phyloP scores from a whole-genome alignment of 2,888 invertebrate genomes.

The Notodonta dromedarius region DNA sequence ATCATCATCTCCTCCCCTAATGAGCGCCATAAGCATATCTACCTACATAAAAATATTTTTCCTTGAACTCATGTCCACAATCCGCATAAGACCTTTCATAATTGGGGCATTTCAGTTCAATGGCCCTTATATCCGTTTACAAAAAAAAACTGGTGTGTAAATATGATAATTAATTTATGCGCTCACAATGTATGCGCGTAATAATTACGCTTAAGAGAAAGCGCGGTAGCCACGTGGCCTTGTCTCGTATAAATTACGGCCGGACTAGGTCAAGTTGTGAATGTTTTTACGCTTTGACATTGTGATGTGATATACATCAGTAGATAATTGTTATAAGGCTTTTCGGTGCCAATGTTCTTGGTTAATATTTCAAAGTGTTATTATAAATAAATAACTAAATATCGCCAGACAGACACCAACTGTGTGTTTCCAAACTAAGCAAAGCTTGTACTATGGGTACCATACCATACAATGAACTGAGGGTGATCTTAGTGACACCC shows the following conservation, averaged over 20 bases:
- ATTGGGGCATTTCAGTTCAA: not conserved
- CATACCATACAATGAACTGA: too few species aligned
- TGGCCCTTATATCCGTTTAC: not conserved
- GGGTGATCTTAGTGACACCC: too few species aligned
- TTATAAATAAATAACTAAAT: too few species aligned
- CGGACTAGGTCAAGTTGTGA: conserved; percentile 30
- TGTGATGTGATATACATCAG: conserved; percentile 20
- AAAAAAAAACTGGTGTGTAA: not conserved
- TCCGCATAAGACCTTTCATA: not conserved
- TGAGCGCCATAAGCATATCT: too few species aligned
- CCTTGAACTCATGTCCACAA: not conserved
- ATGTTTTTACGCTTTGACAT: conserved; percentile 19
- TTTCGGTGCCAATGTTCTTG: not conserved
- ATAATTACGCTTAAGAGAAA: conserved; percentile 21
- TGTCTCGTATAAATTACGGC: conserved; percentile 8
- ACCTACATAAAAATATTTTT: not conserved
- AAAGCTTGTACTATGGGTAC: too few species aligned
- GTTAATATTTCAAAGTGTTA: not conserved
- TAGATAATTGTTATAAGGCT: conserved; percentile 26
- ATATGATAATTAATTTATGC: conserved; percentile 1
- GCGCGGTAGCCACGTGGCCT: conserved; percentile 26
- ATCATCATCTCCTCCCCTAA: too few species aligned
- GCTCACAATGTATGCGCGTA: not conserved
- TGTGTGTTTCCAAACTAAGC: too few species aligned
- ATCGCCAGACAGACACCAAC: too few species aligned